Base-by-base conservation (phyloP, 2,888 invertebrate genomes). In the Myathropa florea region DNA sequence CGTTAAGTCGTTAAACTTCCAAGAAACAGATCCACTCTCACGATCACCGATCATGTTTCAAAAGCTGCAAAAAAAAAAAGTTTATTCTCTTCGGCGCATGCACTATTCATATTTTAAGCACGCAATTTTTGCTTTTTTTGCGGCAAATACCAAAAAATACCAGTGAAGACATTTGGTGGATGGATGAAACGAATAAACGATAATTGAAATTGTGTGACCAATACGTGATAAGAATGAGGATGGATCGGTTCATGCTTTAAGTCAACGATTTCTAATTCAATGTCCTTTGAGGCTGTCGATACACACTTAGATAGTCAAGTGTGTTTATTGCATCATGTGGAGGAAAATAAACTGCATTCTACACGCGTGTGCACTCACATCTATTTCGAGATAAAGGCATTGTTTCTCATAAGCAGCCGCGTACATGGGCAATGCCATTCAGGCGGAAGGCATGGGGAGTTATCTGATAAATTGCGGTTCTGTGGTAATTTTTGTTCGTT, bases 191-290 rank as follows among this genome's bases (percentile, higher is more conserved):
- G 77, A 70, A 70, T 78, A 57, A 71, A 78, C 70, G 78, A 70
- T 78, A 64, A 78, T 78, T 71, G 78, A 71, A 78, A 71, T 78
- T 78, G 78, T 71, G 57, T 67, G 70, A 60, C 57, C 70, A 63
- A 63, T 39, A 70, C 70, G 70, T 70, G 71, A 64, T 64, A 3
- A 4, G 30, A 70, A 39, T 12, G 0, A 14, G 26, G 60, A 26
- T 39, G n/a, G 24, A 53, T 23, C 30, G 26, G 57, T 24, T 61
- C n/a, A 46, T 63, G 28, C 39, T 78, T n/a, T 12, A 63, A 30
- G 61, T 70, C 57, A 78, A 71, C 71, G 71, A 71, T 78, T 78
- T 78, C 78, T 78, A 78, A 39, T 71, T 64, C 70, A 71, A 64
- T 78, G 71, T 33, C 64, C 57, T 70, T 59, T 18, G 3, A 14